These are phyloP conservation scores for Apteryx mantelli DNA, from an alignment of 2,113 vertebrate genomes.

Conservation along the genomic window DNA sequence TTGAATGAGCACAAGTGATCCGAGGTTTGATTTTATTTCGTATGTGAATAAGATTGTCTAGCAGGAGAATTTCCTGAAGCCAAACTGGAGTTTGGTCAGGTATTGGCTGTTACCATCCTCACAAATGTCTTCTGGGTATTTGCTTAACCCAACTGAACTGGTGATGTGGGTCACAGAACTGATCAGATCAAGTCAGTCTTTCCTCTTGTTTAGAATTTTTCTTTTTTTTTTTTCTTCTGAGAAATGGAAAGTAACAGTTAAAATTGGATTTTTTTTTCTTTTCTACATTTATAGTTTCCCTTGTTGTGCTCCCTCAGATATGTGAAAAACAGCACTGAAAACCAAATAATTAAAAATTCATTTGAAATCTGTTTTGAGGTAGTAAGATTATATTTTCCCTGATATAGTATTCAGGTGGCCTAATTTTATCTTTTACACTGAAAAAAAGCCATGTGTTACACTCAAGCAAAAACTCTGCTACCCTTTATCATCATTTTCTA, in stretches of 20 bases:
- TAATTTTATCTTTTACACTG: neutral
- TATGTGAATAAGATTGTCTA: neutral
- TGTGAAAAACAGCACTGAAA: neutral
- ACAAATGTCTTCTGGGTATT: neutral
- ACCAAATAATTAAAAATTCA: neutral
- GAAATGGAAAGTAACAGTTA: neutral
- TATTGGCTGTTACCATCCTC: neutral
- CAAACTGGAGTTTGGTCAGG: neutral
- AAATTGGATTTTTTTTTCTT: neutral
- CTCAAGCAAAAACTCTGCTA: neutral
- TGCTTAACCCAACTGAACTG: neutral
- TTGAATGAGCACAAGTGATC: neutral
- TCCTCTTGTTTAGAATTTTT: neutral
- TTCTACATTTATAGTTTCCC: neutral
- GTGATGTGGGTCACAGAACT: neutral
- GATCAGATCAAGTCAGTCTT: accelerated
- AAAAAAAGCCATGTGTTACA: neutral
- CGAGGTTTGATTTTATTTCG: neutral
- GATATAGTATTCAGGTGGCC: neutral
- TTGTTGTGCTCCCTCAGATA: neutral
- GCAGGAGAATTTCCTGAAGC: neutral
- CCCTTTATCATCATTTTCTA: neutral
- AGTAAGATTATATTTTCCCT: neutral
- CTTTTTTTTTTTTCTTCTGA: neutral
- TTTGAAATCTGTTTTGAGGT: neutral